Percentiles rank a stretch among this genome's conserved stretches.
Conservation (phyloP, 2,797 vertebrate genomes). For the Hemitrygon akajei region DNA sequence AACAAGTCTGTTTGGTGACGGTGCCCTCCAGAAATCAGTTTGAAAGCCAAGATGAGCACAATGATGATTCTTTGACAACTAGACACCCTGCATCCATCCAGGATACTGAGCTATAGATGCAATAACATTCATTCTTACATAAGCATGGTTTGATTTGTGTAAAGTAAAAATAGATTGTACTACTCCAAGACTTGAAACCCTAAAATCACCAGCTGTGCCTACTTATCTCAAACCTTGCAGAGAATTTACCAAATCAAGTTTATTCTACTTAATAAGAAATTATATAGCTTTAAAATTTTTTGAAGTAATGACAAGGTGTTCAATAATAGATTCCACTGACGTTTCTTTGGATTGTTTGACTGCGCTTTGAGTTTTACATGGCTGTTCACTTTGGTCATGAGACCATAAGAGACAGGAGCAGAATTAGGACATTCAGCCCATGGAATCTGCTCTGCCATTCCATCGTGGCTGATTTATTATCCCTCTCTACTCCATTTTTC, state of each 20-base stretch:
- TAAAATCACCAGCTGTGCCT: not conserved
- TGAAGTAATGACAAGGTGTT: not conserved
- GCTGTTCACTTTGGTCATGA: not conserved
- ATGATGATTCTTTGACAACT: not conserved
- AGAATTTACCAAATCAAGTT: not conserved
- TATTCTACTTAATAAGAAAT: not conserved
- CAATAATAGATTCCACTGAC: not conserved
- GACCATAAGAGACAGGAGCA: too few relatives aligned
- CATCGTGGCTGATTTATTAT: too few relatives aligned
- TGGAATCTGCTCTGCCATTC: too few relatives aligned
- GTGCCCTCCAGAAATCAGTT: not conserved
- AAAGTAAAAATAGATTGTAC: too few relatives aligned
- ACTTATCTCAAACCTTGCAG: not conserved
- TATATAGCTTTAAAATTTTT: not conserved
- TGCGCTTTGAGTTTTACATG: not conserved
- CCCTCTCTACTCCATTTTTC: too few relatives aligned
- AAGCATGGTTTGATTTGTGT: not conserved
- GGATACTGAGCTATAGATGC: not conserved
- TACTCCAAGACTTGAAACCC: not conserved
- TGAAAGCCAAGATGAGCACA: not conserved
- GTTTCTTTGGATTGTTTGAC: not conserved
- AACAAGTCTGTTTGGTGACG: not conserved
- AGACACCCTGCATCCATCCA: not conserved
- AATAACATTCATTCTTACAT: not conserved
- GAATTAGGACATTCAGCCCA: too few relatives aligned